These are phyloP conservation scores for Anniella stebbinsi DNA, from an alignment of 2,797 vertebrate species.

Conservation along the genomic window DNA sequence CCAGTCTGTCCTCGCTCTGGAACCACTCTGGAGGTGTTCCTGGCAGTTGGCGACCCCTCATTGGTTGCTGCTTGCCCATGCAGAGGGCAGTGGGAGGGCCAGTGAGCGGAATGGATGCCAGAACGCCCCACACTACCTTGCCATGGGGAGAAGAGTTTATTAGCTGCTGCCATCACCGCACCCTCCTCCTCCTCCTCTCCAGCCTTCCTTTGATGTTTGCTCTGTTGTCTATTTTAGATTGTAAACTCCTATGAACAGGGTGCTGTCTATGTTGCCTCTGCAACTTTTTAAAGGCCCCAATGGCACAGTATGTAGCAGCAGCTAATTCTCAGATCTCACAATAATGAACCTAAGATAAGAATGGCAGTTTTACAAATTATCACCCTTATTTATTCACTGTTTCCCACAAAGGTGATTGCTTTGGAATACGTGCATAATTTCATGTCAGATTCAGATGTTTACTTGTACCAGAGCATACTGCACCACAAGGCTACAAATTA, in stretches of 20 bases:
- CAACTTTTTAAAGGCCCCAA: neutral
- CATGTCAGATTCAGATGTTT: neutral
- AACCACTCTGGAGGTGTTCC: too few relatives aligned
- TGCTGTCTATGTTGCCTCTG: neutral
- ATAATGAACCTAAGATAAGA: neutral
- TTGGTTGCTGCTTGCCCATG: too few relatives aligned
- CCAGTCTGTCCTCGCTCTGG: too few relatives aligned
- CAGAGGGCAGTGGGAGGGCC: too few relatives aligned
- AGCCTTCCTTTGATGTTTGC: neutral
- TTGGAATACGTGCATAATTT: neutral
- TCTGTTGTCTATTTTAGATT: neutral
- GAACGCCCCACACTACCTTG: too few relatives aligned
- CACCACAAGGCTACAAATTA: neutral
- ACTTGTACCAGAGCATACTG: neutral
- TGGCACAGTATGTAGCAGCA: neutral
- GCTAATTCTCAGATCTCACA: neutral
- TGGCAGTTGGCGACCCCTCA: too few relatives aligned
- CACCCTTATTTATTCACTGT: constrained; percentile 2
- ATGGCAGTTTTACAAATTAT: neutral
- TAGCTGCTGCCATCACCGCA: too few relatives aligned
- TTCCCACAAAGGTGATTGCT: neutral
- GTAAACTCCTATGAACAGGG: neutral
- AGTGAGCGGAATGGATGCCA: too few relatives aligned
- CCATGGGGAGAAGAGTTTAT: too few relatives aligned
- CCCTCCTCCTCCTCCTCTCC: neutral